Evolutionary conservation across 2,797 vertebrate genomes (phyloP).

Genomic region (Dendrocincla tyrannina): DNA sequence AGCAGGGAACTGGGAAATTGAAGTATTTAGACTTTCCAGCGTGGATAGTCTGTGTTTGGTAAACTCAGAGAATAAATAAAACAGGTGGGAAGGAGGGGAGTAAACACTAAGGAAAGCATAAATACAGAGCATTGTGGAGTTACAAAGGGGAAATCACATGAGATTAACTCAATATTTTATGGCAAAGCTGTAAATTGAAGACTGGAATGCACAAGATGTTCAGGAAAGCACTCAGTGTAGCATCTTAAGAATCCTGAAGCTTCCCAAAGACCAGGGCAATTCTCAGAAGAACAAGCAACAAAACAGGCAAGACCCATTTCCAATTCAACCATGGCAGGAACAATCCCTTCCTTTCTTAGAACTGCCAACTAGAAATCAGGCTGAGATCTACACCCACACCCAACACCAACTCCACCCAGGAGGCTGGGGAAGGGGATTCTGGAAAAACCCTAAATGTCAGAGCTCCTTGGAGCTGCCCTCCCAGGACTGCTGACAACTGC

Average conservation of each 20-base stretch:
- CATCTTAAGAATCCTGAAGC: background rate
- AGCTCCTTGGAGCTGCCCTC: background rate
- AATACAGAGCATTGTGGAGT: background rate
- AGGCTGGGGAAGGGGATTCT: background rate
- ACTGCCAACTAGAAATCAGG: background rate
- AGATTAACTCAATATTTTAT: background rate
- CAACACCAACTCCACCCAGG: background rate
- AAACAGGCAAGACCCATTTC: background rate
- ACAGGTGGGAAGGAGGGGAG: background rate
- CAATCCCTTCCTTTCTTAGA: background rate
- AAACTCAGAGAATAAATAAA: background rate
- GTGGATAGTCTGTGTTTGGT: accelerated
- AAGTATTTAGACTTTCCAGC: background rate
- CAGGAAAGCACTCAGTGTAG: background rate
- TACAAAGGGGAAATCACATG: background rate
- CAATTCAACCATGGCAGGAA: accelerated
- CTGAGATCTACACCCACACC: background rate
- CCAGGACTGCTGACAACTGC: accelerated
- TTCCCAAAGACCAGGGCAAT: background rate
- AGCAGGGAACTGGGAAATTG: background rate
- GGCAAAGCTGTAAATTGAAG: background rate
- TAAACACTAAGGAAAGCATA: background rate
- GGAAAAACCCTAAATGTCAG: background rate
- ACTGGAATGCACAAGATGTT: background rate
- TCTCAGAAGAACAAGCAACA: background rate